A percentile compares a stretch with the other conserved stretches of the same genome.
Evolutionary conservation across 30 jellyfish, hydroid and myxozoan species (phyloP).

Genomic region (Catostylus mosaicus): DNA sequence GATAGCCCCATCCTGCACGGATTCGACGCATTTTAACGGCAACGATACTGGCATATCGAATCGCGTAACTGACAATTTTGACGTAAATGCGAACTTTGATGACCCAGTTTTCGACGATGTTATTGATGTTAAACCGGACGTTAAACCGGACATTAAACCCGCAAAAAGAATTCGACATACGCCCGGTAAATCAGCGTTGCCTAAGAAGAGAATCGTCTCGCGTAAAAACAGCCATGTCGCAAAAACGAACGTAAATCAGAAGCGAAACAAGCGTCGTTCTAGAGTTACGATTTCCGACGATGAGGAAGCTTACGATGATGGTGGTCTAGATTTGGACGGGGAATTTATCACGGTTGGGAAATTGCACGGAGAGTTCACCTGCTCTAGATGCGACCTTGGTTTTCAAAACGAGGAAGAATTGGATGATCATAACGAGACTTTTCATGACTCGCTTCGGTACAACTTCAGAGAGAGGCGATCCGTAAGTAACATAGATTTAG

Average conservation of each 20-base stretch:
- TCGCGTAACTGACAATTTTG: constrained; percentile 18
- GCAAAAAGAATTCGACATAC: constrained; percentile 31
- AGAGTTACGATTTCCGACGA: constrained; percentile 50
- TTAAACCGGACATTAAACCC: constrained; percentile 21
- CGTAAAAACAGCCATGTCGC: constrained; percentile 30
- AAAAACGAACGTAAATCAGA: constrained; percentile 24
- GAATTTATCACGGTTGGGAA: constrained; percentile 61
- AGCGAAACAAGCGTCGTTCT: constrained; percentile 53
- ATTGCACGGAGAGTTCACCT: constrained; percentile 64
- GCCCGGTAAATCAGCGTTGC: constrained; percentile 19
- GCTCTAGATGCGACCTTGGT: constrained; percentile 70
- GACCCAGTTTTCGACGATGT: constrained; percentile 59
- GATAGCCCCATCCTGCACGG: constrained; percentile 4
- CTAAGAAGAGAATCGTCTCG: constrained; percentile 15
- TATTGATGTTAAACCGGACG: constrained; percentile 30
- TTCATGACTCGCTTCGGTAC: constrained; percentile 70
- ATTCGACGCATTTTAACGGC: neutral
- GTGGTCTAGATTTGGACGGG: constrained; percentile 62
- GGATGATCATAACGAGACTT: constrained; percentile 70
- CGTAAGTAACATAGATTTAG: constrained; percentile 42
- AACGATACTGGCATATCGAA: neutral
- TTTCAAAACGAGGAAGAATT: constrained; percentile 65
- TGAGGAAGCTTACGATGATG: constrained; percentile 59
- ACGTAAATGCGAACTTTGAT: constrained; percentile 46
- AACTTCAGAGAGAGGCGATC: constrained; percentile 70